phyloP scores from a whole-genome alignment of 2,797 vertebrate genomes.

The Sciaenops ocellatus region DNA sequence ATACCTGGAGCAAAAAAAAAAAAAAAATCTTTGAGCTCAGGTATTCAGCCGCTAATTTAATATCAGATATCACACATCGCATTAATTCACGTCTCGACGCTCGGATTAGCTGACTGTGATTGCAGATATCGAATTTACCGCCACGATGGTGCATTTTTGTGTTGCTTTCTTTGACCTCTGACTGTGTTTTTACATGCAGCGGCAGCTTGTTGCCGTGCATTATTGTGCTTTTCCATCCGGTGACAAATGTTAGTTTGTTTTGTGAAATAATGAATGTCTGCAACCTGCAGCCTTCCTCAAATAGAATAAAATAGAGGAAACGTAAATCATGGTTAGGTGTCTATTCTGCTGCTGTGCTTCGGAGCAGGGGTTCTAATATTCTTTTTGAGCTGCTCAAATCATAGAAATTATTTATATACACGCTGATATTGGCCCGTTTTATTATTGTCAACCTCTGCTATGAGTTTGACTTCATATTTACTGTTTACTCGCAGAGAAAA shows the following conservation, averaged over 20 bases:
- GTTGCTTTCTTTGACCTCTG: conserved; percentile 30
- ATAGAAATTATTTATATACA: conserved; percentile 24
- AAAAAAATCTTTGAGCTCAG: conserved; percentile 43
- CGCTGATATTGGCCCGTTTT: conserved; percentile 5
- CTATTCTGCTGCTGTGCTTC: conserved; percentile 16
- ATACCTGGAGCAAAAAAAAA: conserved; percentile 38
- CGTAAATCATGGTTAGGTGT: conserved; percentile 43
- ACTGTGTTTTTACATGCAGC: conserved; percentile 7
- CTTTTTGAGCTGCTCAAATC: conserved; percentile 38
- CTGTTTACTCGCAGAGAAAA: background rate
- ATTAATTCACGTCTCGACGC: conserved; percentile 57
- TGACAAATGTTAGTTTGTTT: conserved; percentile 60
- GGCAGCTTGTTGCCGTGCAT: background rate
- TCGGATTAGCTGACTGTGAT: conserved; percentile 45
- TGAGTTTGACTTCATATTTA: conserved; percentile 2
- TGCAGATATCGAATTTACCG: conserved; percentile 37
- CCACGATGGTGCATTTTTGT: conserved; percentile 18
- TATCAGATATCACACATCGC: conserved; percentile 51
- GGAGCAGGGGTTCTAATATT: conserved; percentile 27
- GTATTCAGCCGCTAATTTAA: conserved; percentile 66
- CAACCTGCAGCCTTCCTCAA: conserved; percentile 49
- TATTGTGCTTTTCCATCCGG: background rate
- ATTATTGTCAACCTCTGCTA: conserved; percentile 8
- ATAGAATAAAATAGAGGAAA: conserved; percentile 46
- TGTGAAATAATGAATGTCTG: conserved; percentile 46